Evolutionary conservation across 2,113 vertebrate species (phyloP), one percentile per base, ranked within the genome.

Genomic region (Azemiops feae): DNA sequence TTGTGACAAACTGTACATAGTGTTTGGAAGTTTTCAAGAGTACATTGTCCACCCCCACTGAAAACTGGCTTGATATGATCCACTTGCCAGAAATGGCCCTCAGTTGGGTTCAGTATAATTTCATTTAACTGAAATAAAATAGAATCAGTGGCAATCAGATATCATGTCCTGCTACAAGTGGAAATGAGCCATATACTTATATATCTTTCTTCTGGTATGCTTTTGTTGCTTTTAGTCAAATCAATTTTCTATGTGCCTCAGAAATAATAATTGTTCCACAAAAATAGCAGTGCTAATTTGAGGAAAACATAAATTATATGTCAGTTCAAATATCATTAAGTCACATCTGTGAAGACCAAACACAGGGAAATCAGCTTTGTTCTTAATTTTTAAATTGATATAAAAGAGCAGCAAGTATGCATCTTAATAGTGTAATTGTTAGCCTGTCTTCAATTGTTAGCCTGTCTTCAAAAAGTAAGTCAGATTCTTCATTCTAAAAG

Each of bases 71-170:
- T 98, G 97, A 99, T 99, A 95, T 99, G 99, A 93, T 99, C 99
- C 50, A 97, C 99, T 97, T 99, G 99, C 99, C 99, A 99, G 97
- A 99, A 99, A 92, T 98, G 98, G 7, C 99, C 99, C 96, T 99
- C 99, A 0, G 96, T 96, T 0, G 99, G 99, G 92, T 97, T 98
- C 10, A 97, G 96, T 93, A 99, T 98, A 93, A 99, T 99, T 94
- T 99, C 98, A 23, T 99, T 99, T 94, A 99, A 95, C 99, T 99
- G 96, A 89, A 96, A 89, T 3, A 87, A 93, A 93, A 90, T 39
- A 90, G 12, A 25, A 92, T 27, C 20, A 50, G 18, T 12, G 11
- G 4, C 47, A 90, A n/a, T 52, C 18, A 74, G 22, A 39, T 64
- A 20, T 20, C 50, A 55, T 16, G 4, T 53, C 22, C 47, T 4